Evolutionary conservation across 2,888 invertebrate species (phyloP), one percentile per base, ranked within the genome.

Genomic region (Drosophila meridionalis): DNA sequence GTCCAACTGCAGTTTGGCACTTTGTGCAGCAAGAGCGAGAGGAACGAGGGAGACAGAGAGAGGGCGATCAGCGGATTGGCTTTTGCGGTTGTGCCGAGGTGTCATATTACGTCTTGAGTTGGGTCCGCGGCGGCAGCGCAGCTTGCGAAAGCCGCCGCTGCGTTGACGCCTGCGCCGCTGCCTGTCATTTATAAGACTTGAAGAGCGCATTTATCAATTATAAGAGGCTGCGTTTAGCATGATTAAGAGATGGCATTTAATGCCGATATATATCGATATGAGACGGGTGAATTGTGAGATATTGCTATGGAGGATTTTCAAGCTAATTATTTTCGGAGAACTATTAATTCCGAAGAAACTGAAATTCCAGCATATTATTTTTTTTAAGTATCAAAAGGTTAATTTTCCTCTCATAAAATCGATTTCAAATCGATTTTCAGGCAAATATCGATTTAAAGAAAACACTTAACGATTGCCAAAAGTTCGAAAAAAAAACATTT

Each of bases 71-170:
- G 20, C 20, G 20, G 20, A 7, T 34, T 50, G 60, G 43, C 45
- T 58, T 48, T 64, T 74, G 71, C 75, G 64, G 67, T 75, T 71
- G 69, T 58, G 64, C 12, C 43, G 42, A 72, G 72, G 84, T 90
- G 87, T 89, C 83, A 74, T 62, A 73, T 90, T 83, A 79, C 89
- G 45, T 32, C 69, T 75, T 76, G 71, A 75, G 69, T 67, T 65
- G 71, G 72, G 73, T 65, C 14, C 8, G 36, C 60, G 68, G 55
- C 20, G 55, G 26, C 69, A 28, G 69, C 61, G 62, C 43, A 34
- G 57, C 52, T 70, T 75, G 77, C 74, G 71, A 69, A 74, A 69
- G 69, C 45, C 38, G 48, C 43, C 9, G 55, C 40, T 40, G 5
- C 28, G 32, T 4, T 9, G 52, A 34, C 48, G 40, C 14, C 42